These are phyloP conservation scores for Gymnosoma rotundatum DNA, from an alignment of 2,888 invertebrate genomes.

Conservation along the genomic window DNA sequence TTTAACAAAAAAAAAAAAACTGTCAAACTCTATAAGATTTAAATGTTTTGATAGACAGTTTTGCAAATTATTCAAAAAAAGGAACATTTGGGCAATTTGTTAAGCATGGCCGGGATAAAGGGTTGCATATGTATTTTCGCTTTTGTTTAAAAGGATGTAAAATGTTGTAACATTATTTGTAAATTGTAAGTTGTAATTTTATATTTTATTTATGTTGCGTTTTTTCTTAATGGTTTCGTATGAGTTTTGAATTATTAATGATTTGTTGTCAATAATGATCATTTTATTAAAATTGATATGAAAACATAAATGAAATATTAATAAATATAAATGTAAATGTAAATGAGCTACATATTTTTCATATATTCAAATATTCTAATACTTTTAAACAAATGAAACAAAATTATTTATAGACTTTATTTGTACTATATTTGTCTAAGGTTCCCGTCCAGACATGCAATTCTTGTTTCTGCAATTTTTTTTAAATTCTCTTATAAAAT, in stretches of 20 bases:
- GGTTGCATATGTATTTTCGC: constrained; percentile 8
- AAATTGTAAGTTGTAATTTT: constrained; percentile 53
- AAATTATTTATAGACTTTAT: too few species aligned
- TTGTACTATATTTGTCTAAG: too few species aligned
- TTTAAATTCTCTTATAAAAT: too few species aligned
- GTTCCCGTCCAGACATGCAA: too few species aligned
- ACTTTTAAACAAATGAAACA: too few species aligned
- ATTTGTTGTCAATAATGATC: constrained; percentile 56
- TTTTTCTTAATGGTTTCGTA: constrained; percentile 31
- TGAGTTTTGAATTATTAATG: constrained; percentile 54
- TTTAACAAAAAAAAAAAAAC: constrained; percentile 27
- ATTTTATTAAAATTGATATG: constrained; percentile 33
- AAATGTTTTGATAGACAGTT: constrained; percentile 68
- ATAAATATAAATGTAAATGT: neutral
- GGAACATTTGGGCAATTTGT: constrained; percentile 52
- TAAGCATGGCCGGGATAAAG: constrained; percentile 31
- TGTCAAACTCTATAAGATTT: constrained; percentile 65
- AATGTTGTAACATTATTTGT: constrained; percentile 23
- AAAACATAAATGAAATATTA: constrained; percentile 25
- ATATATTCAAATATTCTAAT: too few species aligned
- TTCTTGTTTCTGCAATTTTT: too few species aligned
- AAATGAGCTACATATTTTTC: too few species aligned
- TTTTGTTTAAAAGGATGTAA: constrained; percentile 4
- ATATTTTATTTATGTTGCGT: constrained; percentile 59
- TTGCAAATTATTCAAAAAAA: constrained; percentile 64